phyloP scores from a whole-genome alignment of 2,888 invertebrate genomes.

The Drosophila cognata region DNA sequence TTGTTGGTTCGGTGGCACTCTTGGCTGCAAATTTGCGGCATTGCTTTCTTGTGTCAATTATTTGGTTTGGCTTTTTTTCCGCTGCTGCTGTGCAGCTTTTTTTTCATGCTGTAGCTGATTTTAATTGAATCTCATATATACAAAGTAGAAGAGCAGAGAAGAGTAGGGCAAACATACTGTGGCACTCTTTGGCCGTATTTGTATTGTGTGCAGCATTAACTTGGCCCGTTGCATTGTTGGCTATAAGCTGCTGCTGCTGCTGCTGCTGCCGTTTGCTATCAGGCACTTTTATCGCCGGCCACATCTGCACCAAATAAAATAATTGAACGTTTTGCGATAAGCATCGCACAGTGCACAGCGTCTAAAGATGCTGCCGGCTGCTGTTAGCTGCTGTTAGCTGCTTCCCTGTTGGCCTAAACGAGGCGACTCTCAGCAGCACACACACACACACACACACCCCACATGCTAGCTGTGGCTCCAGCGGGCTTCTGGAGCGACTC shows the following conservation, averaged over 20 bases:
- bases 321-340: slow-evolving; percentile 85
- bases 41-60: slow-evolving; percentile 85
- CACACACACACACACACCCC: slow-evolving; percentile 6
- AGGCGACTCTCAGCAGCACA: slow-evolving; percentile 32
- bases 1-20: neutral
- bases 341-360: slow-evolving; percentile 73
- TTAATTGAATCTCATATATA: slow-evolving; percentile 81
- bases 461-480: slow-evolving; percentile 11
- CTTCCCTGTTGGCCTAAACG: slow-evolving; percentile 43
- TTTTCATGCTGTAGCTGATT: slow-evolving; percentile 53
- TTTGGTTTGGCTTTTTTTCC: slow-evolving; percentile 60
- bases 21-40: slow-evolving; percentile 80
- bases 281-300: slow-evolving; percentile 83
- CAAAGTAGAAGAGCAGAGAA: slow-evolving; percentile 60
- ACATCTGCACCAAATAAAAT: slow-evolving; percentile 85
- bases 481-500: slow-evolving; percentile 22
- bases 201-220: slow-evolving; percentile 54
- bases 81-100: slow-evolving; percentile 14
- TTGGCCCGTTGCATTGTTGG: slow-evolving; percentile 66
- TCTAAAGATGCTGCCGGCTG: slow-evolving; percentile 58
- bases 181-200: slow-evolving; percentile 39
- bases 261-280: slow-evolving; percentile 79
- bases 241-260: slow-evolving; percentile 27
- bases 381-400: slow-evolving; percentile 19
- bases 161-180: slow-evolving; percentile 55